Evolutionary conservation across 2,888 invertebrate genomes (phyloP).

Genomic region (Pogonocherus hispidulus): DNA sequence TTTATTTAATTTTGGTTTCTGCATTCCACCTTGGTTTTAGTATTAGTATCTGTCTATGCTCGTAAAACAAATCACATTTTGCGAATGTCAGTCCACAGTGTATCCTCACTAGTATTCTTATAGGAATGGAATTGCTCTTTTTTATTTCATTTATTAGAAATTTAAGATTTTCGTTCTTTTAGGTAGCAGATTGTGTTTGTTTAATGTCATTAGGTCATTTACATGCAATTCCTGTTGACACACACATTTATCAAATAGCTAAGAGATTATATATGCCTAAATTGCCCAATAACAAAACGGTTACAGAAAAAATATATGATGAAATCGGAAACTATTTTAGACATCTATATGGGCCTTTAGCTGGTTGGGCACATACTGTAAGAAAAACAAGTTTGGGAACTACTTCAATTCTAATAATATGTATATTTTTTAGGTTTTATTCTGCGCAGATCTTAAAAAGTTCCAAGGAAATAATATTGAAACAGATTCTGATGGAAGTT

Average conservation of each 20-base stretch:
- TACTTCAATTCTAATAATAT: not conserved
- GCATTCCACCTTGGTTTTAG: too few relatives aligned
- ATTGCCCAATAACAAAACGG: slow-evolving; percentile 79
- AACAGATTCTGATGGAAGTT: slow-evolving; percentile 13
- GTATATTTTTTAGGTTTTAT: slow-evolving; percentile 75
- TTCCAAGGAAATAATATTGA: slow-evolving; percentile 69
- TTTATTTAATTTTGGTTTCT: too few relatives aligned
- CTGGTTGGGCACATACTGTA: slow-evolving; percentile 97
- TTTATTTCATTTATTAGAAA: too few relatives aligned
- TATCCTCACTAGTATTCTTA: too few relatives aligned
- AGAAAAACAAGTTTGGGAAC: slow-evolving; percentile 60
- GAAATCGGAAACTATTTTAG: slow-evolving; percentile 89
- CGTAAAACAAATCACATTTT: too few relatives aligned
- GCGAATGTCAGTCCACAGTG: too few relatives aligned
- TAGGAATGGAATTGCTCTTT: too few relatives aligned
- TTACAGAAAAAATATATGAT: slow-evolving; percentile 87
- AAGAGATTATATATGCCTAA: slow-evolving; percentile 84
- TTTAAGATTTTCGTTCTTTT: slow-evolving; percentile 46
- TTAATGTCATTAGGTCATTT: slow-evolving; percentile 94
- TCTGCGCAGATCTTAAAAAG: slow-evolving; percentile 85
- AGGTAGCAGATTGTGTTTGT: slow-evolving; percentile 98
- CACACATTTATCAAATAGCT: slow-evolving; percentile 95
- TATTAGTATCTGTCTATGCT: too few relatives aligned
- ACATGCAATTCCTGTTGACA: slow-evolving; percentile 93
- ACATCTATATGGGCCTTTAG: slow-evolving; percentile 84